These are phyloP conservation scores for Vipera ursinii DNA, from an alignment of 2,797 vertebrate genomes.

Conservation along the genomic window DNA sequence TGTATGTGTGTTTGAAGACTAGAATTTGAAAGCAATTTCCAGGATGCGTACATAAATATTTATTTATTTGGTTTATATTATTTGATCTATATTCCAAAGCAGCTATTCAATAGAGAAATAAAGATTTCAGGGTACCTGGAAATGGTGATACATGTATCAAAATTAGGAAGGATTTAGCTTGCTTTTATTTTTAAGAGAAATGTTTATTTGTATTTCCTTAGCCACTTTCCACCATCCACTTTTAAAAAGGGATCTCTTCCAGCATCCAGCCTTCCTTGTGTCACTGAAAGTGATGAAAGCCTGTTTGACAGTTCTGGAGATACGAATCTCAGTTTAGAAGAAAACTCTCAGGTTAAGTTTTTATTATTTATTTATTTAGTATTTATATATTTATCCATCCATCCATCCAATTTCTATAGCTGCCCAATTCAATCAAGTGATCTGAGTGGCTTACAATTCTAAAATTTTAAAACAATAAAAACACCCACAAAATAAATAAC, in stretches of 20 bases:
- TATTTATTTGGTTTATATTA: not conserved
- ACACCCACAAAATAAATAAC: not conserved
- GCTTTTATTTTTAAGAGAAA: conserved; percentile 28
- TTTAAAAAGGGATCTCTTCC: conserved; percentile 57
- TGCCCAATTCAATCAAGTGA: not conserved
- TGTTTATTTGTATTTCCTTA: conserved; percentile 35
- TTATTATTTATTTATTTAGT: not conserved
- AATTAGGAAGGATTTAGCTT: not conserved
- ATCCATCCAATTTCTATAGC: not conserved
- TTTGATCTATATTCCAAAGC: not conserved
- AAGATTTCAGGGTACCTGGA: not conserved
- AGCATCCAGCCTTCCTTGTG: conserved; percentile 64
- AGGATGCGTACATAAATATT: not conserved
- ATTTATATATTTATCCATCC: not conserved
- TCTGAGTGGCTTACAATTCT: not conserved
- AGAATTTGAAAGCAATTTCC: not conserved
- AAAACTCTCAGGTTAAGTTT: conserved; percentile 72
- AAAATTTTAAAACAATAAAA: not conserved
- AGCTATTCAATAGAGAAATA: not conserved
- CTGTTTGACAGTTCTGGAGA: conserved; percentile 42
- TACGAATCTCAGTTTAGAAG: conserved; percentile 37
- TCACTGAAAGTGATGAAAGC: conserved; percentile 78
- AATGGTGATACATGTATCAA: not conserved
- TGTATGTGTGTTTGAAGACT: not conserved
- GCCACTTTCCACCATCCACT: conserved; percentile 43